These are phyloP conservation scores for Psilanteris sp. DNA, from an alignment of 1,140 invertebrate genomes.

Conservation along the genomic window DNA sequence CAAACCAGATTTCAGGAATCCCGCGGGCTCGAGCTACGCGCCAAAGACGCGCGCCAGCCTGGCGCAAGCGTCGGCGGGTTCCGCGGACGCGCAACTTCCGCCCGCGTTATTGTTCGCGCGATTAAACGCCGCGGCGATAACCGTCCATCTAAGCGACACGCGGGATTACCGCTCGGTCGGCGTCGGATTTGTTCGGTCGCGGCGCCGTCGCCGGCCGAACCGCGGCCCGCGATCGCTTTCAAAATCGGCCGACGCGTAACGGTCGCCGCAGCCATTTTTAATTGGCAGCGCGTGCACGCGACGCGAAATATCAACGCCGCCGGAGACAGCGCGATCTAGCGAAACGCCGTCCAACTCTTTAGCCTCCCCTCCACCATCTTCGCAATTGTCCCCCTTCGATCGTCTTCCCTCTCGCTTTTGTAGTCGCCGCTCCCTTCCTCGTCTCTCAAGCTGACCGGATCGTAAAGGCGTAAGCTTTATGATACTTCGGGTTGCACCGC, in stretches of 20 bases:
- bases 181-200: no score
- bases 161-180: no score
- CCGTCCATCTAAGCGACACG: constrained; percentile 24
- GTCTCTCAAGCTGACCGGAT: constrained; percentile 63
- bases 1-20: constrained; percentile 76
- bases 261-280: no score
- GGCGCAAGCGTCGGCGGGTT: constrained; percentile 40
- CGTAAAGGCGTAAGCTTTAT: constrained; percentile 78
- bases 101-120: constrained; percentile 40
- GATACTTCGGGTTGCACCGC: constrained; percentile 73
- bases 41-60: constrained; percentile 43
- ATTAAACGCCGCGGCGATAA: constrained; percentile 21
- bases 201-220: no score
- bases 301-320: neutral
- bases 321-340: constrained; percentile 73
- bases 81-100: constrained; percentile 47
- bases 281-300: no score
- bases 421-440: constrained; percentile 28
- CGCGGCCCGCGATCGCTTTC: no score
- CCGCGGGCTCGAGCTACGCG: constrained; percentile 49
- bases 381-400: constrained; percentile 48
- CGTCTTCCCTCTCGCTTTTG: constrained; percentile 28
- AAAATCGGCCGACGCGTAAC: no score
- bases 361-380: constrained; percentile 69
- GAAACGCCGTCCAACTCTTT: constrained; percentile 69